Conservation (phyloP, 2,888 invertebrate species). For the Eurytoma adleriae region DNA sequence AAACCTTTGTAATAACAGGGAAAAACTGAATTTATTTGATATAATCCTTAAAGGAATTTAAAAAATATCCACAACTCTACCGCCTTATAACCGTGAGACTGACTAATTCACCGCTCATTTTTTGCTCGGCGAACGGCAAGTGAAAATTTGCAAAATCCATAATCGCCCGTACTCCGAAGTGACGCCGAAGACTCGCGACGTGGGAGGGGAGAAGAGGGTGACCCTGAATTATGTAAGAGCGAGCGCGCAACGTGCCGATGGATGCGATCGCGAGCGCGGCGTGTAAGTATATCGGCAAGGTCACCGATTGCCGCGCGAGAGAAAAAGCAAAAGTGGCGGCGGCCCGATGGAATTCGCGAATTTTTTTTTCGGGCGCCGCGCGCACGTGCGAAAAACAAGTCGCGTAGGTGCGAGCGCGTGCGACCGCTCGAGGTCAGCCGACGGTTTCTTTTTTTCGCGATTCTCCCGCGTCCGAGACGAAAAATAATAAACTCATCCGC, state of each 20-base stretch:
- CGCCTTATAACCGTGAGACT: no score
- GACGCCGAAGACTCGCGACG: not conserved
- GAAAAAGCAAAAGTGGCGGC: conserved; percentile 23
- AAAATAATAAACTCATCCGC: conserved; percentile 19
- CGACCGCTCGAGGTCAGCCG: conserved; percentile 4
- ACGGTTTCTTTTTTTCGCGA: not conserved
- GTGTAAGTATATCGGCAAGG: conserved; percentile 44
- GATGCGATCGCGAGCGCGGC: conserved; percentile 21
- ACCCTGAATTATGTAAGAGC: conserved; percentile 58
- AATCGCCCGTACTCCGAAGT: conserved; percentile 28
- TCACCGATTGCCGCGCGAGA: conserved; percentile 27
- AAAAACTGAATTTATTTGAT: no score
- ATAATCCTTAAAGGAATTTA: no score
- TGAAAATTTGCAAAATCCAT: conserved; percentile 42
- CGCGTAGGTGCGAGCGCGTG: not conserved
- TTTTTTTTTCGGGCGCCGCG: conserved; percentile 15
- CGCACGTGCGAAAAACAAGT: conserved; percentile 3
- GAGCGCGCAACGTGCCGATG: conserved; percentile 15
- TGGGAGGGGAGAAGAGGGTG: conserved; percentile 43
- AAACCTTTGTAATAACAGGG: no score
- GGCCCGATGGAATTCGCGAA: conserved; percentile 24
- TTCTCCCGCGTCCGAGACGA: conserved; percentile 17
- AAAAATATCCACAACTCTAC: no score
- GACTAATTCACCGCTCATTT: no score
- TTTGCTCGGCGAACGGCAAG: no score